Evolutionary conservation across 2,888 invertebrate species (phyloP).

Genomic region (Pachliopta kotzebuea): DNA sequence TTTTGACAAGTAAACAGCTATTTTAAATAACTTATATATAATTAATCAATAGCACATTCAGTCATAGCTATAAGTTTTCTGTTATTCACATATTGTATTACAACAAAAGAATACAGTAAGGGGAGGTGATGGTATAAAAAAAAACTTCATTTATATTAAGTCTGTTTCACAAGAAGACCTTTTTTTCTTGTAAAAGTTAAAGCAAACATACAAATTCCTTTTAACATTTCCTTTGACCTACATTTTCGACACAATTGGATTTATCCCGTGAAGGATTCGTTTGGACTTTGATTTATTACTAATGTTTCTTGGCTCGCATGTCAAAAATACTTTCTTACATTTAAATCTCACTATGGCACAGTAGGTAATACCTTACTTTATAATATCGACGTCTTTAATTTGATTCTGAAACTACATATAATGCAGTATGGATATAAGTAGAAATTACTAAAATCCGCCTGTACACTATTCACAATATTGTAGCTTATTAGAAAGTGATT

Average conservation of each 20-base stretch:
- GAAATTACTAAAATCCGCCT: too few species aligned
- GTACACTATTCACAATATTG: too few species aligned
- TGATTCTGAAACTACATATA: too few species aligned
- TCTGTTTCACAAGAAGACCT: constrained; percentile 1
- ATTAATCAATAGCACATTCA: too few species aligned
- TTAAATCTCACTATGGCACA: too few species aligned
- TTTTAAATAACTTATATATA: too few species aligned
- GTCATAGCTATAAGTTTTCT: not conserved
- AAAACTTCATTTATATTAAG: not conserved
- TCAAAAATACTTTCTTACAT: constrained; percentile 1
- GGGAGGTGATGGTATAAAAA: not conserved
- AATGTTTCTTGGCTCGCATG: constrained; percentile 2
- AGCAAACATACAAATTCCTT: constrained; percentile 8
- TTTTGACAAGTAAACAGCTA: not conserved
- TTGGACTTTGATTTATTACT: constrained; percentile 14
- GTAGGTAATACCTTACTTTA: too few species aligned
- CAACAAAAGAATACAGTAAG: not conserved
- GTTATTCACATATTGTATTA: not conserved
- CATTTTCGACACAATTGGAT: constrained; percentile 12
- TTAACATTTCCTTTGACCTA: constrained; percentile 8
- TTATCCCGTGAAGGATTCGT: constrained; percentile 12
- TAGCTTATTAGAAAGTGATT: too few species aligned
- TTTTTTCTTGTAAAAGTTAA: not conserved
- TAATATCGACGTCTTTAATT: too few species aligned
- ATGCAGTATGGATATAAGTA: too few species aligned